Evolutionary conservation across 2,888 invertebrate species (phyloP), one percentile per base, ranked within the genome.

Genomic region (Lasioglossum figueresi): DNA sequence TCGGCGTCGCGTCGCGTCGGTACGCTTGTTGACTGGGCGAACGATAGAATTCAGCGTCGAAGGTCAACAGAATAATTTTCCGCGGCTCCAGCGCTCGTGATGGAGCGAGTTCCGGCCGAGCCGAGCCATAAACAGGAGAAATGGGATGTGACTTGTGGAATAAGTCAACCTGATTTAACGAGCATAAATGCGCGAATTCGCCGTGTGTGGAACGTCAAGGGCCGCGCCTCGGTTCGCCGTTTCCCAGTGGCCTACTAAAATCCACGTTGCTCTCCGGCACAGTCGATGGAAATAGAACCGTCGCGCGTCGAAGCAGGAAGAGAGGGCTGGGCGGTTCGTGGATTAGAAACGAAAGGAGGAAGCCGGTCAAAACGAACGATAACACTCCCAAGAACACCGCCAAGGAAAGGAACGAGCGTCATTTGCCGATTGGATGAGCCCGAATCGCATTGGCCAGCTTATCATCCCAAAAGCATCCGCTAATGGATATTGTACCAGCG

Each of bases 171-270:
- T 71, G 81, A 85, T 88, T 83, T 86, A 89, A 86, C 80, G 76
- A 85, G 68, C 85, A 73, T 83, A 84, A 88, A 80, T 81, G 82
- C 80, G 40, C 72, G 76, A 70, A 63, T 45, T 16, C n/a, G 34
- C 74, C 37, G 31, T 72, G 83, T 88, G 68, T 78, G 88, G 85
- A 59, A 16, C 27, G 37, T 83, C 85, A 86, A 89, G 91, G 84
- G 86, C 84, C 90, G 86, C 83, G 73, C 84, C 88, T 83, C 83
- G 81, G 72, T 76, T 83, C 88, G 91, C 90, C 90, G 86, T 91
- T 92, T 90, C 87, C 88, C 85, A 89, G 83, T 92, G 92, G 81
- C 91, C 91, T 87, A 91, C 88, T 89, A 91, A 92, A 92, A 89
- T 79, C 77, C 43, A 82, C 82, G 68, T 81, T 85, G 71, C 70